phyloP scores from a whole-genome alignment of 30 jellyfish, hydroid and myxozoan genomes.

The Pelagia noctiluca region DNA sequence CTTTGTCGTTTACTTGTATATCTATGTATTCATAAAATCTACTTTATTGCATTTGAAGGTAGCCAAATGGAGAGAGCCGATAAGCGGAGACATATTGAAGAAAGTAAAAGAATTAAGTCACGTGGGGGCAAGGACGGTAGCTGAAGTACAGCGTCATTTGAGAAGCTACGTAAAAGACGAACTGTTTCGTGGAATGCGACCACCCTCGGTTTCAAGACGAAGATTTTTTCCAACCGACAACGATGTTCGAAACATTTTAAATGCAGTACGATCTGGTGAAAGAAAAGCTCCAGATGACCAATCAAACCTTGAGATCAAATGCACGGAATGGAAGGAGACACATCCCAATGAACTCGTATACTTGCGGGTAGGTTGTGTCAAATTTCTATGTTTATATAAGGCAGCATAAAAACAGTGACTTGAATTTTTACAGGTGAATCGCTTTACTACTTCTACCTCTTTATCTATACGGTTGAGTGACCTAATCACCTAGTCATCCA shows the following conservation, averaged over 20 bases:
- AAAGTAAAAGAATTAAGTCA: constrained; percentile 13
- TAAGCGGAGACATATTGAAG: neutral
- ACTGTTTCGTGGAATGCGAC: constrained; percentile 9
- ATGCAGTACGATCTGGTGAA: constrained; percentile 12
- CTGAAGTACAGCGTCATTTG: constrained; percentile 26
- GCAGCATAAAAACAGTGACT: neutral
- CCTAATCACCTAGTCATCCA: too few species aligned
- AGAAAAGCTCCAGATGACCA: constrained; percentile 50
- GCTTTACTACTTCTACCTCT: too few species aligned
- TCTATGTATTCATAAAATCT: neutral
- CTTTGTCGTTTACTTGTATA: too few species aligned
- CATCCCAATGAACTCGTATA: constrained; percentile 7
- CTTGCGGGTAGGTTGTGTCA: constrained; percentile 1
- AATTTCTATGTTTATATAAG: neutral
- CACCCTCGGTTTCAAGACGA: constrained; percentile 32
- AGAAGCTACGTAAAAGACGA: constrained; percentile 11
- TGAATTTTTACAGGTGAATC: neutral
- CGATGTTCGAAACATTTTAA: constrained; percentile 16
- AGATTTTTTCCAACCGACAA: constrained; percentile 23
- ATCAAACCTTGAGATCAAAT: constrained; percentile 14
- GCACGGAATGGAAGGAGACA: constrained; percentile 37
- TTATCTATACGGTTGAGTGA: too few species aligned
- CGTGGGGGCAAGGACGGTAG: constrained; percentile 33
- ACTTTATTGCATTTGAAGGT: neutral
- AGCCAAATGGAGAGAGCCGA: constrained; percentile 12